Evolutionary conservation across 1,140 invertebrate genomes (phyloP).

Genomic region (Antheraea mylitta): DNA sequence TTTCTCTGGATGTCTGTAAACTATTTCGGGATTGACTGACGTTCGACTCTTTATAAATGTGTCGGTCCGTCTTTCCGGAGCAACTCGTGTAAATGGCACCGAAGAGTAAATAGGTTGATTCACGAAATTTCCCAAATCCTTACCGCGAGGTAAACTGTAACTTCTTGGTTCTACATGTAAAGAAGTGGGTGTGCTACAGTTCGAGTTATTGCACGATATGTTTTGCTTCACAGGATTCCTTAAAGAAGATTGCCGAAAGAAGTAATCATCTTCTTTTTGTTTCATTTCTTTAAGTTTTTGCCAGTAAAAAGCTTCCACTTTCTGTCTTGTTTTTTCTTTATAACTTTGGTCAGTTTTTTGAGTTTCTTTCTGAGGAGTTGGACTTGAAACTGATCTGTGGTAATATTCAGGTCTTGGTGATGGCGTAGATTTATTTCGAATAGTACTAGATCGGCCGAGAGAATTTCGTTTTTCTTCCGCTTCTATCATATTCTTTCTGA

Average conservation of each 20-base stretch:
- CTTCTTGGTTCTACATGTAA: conserved; percentile 43
- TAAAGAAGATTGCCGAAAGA: conserved; percentile 56
- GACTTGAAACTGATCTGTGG: conserved; percentile 22
- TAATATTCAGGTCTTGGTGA: conserved; percentile 34
- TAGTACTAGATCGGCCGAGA: conserved; percentile 37
- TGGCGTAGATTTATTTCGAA: conserved; percentile 40
- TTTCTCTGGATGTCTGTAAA: conserved; percentile 55
- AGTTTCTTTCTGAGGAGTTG: conserved; percentile 21
- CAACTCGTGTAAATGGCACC: conserved; percentile 46
- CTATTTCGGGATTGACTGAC: conserved; percentile 34
- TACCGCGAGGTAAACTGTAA: conserved; percentile 47
- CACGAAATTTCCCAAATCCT: conserved; percentile 38
- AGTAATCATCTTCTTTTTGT: conserved; percentile 77
- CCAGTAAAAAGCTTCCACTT: conserved; percentile 81
- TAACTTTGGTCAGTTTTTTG: conserved; percentile 34
- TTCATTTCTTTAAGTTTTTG: conserved; percentile 80
- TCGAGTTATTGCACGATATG: conserved; percentile 36
- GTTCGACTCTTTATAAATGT: conserved; percentile 44
- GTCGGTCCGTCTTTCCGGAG: conserved; percentile 57
- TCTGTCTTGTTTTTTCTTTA: conserved; percentile 74
- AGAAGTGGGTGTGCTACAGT: conserved; percentile 51
- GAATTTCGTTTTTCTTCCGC: conserved; percentile 63
- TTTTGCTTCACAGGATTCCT: conserved; percentile 27
- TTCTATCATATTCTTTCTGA: conserved; percentile 60
- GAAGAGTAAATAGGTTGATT: conserved; percentile 38